phyloP scores from a whole-genome alignment of 2,113 vertebrate species.

The Dipodomys stephensi region DNA sequence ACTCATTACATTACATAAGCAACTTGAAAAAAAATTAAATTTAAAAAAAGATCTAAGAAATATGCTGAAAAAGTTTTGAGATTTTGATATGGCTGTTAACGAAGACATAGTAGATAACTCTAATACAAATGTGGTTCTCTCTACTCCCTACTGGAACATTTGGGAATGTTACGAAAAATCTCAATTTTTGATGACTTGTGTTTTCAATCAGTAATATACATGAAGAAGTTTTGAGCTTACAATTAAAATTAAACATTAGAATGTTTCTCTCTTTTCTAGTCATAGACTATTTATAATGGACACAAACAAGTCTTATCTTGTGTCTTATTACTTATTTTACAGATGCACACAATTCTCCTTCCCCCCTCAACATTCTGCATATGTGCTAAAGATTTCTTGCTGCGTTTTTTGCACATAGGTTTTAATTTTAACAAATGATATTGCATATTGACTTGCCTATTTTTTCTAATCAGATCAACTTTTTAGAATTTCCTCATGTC shows the following conservation, averaged over 20 bases:
- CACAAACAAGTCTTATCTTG: not conserved
- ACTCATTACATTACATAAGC: too few relatives aligned
- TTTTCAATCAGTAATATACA: not conserved
- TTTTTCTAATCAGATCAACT: not conserved
- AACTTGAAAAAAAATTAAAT: too few relatives aligned
- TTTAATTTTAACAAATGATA: slow-evolving; percentile 29
- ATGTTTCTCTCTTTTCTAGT: not conserved
- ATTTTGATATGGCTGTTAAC: not conserved
- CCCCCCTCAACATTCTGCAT: not conserved
- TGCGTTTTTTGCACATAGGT: not conserved
- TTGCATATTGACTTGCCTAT: not conserved
- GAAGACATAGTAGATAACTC: not conserved
- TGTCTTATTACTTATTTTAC: not conserved
- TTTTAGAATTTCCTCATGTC: not conserved
- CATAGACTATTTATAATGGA: not conserved
- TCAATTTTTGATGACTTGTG: not conserved
- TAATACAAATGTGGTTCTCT: not conserved
- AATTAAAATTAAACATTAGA: not conserved
- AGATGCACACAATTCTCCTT: not conserved
- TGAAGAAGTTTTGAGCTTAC: not conserved
- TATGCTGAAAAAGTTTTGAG: not conserved
- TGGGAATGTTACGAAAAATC: not conserved
- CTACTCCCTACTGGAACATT: not conserved
- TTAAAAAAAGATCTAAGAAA: not conserved
- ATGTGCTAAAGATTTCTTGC: not conserved